phyloP scores from a whole-genome alignment of 2,888 invertebrate genomes.

The Geotrupes spiniger region DNA sequence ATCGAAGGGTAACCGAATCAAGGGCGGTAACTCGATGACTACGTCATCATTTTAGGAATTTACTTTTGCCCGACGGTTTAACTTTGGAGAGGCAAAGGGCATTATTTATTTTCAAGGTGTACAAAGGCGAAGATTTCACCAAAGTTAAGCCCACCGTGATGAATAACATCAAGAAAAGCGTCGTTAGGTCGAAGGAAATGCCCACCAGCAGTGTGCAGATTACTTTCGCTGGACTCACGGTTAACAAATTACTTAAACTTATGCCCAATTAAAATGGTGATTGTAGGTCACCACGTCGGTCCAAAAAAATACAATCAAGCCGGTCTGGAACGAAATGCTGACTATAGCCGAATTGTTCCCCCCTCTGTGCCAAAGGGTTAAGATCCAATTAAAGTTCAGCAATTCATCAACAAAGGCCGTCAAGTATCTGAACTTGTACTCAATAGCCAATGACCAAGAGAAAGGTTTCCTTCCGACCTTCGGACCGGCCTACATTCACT shows the following conservation, averaged over 20 bases:
- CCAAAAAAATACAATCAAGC: conserved; percentile 59
- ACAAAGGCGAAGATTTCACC: conserved; percentile 50
- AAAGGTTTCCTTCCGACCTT: conserved; percentile 75
- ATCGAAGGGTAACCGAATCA: conserved; percentile 60
- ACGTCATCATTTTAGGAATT: conserved; percentile 54
- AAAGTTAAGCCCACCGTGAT: conserved; percentile 18
- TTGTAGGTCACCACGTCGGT: conserved; percentile 58
- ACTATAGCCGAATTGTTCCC: conserved; percentile 80
- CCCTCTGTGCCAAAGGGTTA: conserved; percentile 70
- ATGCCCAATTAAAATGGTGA: conserved; percentile 2
- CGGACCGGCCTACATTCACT: conserved; percentile 77
- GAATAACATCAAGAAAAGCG: conserved; percentile 11
- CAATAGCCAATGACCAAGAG: conserved; percentile 61
- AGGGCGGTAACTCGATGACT: background rate
- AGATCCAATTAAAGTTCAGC: conserved; percentile 60
- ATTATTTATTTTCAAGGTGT: conserved; percentile 58
- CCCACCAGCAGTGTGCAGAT: conserved; percentile 56
- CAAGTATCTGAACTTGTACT: conserved; percentile 57
- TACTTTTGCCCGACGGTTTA: conserved; percentile 61
- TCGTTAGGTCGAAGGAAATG: conserved; percentile 25
- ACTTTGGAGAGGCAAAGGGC: conserved; percentile 52
- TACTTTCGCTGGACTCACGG: conserved; percentile 62
- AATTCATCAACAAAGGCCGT: conserved; percentile 45
- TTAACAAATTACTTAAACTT: conserved; percentile 35
- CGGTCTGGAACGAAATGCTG: conserved; percentile 75